phyloP scores from a whole-genome alignment of 2,888 invertebrate species.

The Nemapogon koenigi region DNA sequence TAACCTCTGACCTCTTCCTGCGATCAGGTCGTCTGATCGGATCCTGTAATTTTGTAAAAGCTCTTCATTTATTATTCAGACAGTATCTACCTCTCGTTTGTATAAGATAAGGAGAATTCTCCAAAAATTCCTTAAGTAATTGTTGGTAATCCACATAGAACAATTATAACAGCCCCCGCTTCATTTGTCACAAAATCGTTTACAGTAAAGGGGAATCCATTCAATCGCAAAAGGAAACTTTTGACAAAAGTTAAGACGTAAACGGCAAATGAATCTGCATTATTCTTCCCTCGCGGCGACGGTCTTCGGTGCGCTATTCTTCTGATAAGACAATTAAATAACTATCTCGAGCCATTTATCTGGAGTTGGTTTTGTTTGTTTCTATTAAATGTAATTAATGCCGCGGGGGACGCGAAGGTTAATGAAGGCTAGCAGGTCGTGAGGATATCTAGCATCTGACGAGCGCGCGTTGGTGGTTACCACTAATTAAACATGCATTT shows the following conservation, averaged over 20 bases:
- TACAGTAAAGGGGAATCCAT: slow-evolving; percentile 37
- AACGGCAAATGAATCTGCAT: slow-evolving; percentile 50
- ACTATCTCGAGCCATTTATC: slow-evolving; percentile 54
- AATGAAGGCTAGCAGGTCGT: slow-evolving; percentile 31
- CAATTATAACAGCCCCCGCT: slow-evolving; percentile 2
- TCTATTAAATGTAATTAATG: slow-evolving; percentile 57
- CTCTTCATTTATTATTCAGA: too few species aligned
- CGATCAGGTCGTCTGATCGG: too few species aligned
- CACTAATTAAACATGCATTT: too few species aligned
- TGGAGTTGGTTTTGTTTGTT: slow-evolving; percentile 55
- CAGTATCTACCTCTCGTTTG: too few species aligned
- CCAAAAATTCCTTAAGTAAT: too few species aligned
- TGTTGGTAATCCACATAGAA: too few species aligned
- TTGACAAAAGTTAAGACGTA: slow-evolving; percentile 51
- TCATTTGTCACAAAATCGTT: slow-evolving; percentile 41
- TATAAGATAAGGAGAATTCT: too few species aligned
- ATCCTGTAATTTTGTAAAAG: too few species aligned
- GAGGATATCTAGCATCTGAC: slow-evolving; percentile 38
- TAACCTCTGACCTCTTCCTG: too few species aligned
- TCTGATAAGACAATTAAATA: slow-evolving; percentile 55
- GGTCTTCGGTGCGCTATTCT: slow-evolving; percentile 23
- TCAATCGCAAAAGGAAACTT: slow-evolving; percentile 33
- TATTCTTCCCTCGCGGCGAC: slow-evolving; percentile 28
- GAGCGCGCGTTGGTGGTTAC: too few species aligned
- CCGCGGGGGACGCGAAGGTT: slow-evolving; percentile 42